phyloP scores from a whole-genome alignment of 1,140 invertebrate species.

The Amphibalanus amphitrite region DNA sequence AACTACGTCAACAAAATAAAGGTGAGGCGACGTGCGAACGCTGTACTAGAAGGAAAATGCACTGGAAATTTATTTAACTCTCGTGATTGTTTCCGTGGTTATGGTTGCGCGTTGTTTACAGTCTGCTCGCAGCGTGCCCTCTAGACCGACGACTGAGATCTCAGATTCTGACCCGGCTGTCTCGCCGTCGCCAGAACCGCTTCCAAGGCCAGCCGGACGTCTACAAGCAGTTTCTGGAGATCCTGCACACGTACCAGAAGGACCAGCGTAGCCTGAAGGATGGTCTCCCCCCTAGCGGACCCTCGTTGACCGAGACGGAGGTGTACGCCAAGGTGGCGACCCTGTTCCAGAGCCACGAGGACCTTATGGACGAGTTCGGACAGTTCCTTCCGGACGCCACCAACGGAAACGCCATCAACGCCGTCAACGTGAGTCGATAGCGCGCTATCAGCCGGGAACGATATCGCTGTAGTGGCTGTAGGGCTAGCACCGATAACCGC shows the following conservation, averaged over 20 bases:
- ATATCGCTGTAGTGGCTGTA: too few species aligned
- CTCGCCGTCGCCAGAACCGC: conserved; percentile 47
- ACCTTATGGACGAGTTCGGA: conserved; percentile 85
- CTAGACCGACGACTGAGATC: too few species aligned
- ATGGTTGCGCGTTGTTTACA: too few species aligned
- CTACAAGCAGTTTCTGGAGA: conserved; percentile 95
- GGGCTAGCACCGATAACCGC: too few species aligned
- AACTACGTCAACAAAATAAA: conserved; percentile 99
- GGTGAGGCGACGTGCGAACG: conserved; percentile 33
- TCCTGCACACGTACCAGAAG: conserved; percentile 94
- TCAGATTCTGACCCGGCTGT: neutral
- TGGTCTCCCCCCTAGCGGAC: conserved; percentile 33
- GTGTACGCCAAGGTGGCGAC: conserved; percentile 51
- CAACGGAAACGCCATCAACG: conserved; percentile 24
- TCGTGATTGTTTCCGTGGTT: too few species aligned
- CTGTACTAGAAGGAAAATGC: too few species aligned
- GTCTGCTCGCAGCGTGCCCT: too few species aligned
- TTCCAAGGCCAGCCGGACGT: conserved; percentile 95
- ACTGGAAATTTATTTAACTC: too few species aligned
- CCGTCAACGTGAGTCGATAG: conserved; percentile 7
- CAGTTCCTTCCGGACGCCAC: conserved; percentile 94
- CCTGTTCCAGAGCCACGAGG: conserved; percentile 93
- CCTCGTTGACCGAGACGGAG: conserved; percentile 72
- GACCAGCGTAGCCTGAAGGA: conserved; percentile 86
- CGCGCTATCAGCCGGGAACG: too few species aligned